Conservation (phyloP, 2,888 invertebrate genomes). For the Chrysomela aeneicollis region DNA sequence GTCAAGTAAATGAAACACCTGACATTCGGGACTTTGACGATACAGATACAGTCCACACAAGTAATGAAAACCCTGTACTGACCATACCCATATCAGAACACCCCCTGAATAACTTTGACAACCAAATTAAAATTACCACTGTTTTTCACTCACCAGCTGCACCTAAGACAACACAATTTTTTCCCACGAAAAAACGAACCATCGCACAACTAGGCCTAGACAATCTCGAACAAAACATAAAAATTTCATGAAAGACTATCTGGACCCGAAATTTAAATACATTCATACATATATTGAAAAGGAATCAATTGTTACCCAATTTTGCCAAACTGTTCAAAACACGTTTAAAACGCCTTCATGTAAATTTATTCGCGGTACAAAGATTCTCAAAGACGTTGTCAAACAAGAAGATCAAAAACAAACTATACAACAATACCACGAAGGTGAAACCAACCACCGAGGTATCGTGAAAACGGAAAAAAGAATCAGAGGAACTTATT, state of each 20-base stretch:
- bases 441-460: slow-evolving; percentile 10
- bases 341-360: background rate
- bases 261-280: background rate
- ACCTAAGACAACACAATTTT: background rate
- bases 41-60: slow-evolving; percentile 1
- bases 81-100: slow-evolving; percentile 8
- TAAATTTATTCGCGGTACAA: background rate
- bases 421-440: background rate
- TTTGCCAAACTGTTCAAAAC: slow-evolving; percentile 1
- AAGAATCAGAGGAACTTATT: slow-evolving; percentile 1
- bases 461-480: slow-evolving; percentile 5
- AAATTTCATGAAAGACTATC: background rate
- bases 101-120: slow-evolving; percentile 1
- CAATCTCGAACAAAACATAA: slow-evolving; percentile 1
- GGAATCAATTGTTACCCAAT: background rate
- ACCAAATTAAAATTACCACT: background rate
- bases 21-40: background rate
- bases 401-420: background rate
- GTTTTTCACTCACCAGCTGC: background rate
- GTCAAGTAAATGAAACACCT: background rate
- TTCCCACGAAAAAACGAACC: background rate
- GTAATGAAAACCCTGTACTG: background rate
- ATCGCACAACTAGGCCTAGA: background rate
- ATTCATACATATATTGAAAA: background rate
- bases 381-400: slow-evolving; percentile 5